Percentiles rank a stretch among this genome's conserved stretches.
phyloP scores from a whole-genome alignment of 2,888 invertebrate species.

The Netelia melanura region DNA sequence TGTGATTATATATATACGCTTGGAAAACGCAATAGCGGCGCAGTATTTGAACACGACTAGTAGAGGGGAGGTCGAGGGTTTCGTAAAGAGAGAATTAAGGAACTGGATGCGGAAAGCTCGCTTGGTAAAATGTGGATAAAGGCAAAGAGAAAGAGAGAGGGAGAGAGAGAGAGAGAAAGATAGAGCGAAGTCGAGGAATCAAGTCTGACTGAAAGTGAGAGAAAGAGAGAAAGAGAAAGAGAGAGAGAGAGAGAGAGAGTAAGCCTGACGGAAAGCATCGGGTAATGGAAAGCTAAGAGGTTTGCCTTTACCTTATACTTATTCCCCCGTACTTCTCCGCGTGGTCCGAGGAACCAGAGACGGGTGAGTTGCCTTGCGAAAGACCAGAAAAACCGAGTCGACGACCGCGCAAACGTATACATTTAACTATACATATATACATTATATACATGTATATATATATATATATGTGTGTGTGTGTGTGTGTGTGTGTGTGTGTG shows the following conservation, averaged over 20 bases:
- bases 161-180: too few relatives aligned
- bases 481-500: too few relatives aligned
- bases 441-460: too few relatives aligned
- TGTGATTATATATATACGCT: too few relatives aligned
- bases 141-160: neutral
- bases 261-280: conserved; percentile 62
- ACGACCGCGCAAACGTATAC: conserved; percentile 29
- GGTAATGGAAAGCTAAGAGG: conserved; percentile 74
- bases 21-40: too few relatives aligned
- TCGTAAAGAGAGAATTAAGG: conserved; percentile 47
- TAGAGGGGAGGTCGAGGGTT: too few relatives aligned
- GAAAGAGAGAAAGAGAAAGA: neutral
- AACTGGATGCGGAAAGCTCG: conserved; percentile 45
- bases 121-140: conserved; percentile 49
- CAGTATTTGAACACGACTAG: too few relatives aligned
- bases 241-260: conserved; percentile 33
- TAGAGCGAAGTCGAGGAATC: too few relatives aligned
- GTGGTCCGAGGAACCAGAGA: conserved; percentile 59
- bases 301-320: conserved; percentile 69
- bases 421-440: neutral
- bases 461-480: too few relatives aligned
- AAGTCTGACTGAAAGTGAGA: conserved; percentile 6
- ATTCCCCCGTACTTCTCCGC: conserved; percentile 48
- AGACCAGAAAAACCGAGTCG: conserved; percentile 9
- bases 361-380: conserved; percentile 30